Conservation (phyloP, 2,797 vertebrate species). For the Dendrocincla fuliginosa region DNA sequence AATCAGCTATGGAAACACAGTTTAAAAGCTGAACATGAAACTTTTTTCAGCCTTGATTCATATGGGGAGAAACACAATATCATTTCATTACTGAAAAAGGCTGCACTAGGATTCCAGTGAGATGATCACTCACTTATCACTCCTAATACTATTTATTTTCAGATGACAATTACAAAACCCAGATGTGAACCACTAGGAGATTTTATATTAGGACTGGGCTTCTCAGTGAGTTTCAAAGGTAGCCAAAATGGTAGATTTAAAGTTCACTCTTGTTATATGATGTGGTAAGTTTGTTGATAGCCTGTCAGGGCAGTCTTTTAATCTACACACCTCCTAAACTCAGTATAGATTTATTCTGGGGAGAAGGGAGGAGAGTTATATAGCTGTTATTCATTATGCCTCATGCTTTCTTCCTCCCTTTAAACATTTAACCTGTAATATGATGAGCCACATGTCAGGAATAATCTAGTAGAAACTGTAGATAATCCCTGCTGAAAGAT, state of each 20-base stretch:
- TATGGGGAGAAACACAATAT: neutral
- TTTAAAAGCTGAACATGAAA: neutral
- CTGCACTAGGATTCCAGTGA: conserved; percentile 3
- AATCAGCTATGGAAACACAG: neutral
- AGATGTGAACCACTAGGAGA: conserved; percentile 46
- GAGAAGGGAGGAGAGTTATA: neutral
- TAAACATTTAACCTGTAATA: conserved; percentile 46
- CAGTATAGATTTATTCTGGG: neutral
- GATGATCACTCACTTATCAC: conserved; percentile 34
- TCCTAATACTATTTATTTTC: conserved; percentile 9
- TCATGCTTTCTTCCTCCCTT: neutral
- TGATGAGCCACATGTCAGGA: conserved; percentile 17
- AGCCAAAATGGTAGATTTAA: conserved; percentile 40
- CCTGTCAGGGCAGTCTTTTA: conserved; percentile 27
- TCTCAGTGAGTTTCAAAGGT: conserved; percentile 41
- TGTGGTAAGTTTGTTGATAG: conserved; percentile 44
- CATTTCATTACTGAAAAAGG: conserved; percentile 27
- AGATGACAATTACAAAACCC: conserved; percentile 47
- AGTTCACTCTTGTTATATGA: conserved; percentile 24
- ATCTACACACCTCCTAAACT: conserved; percentile 12
- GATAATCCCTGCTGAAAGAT: conserved; percentile 34
- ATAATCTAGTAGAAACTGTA: conserved; percentile 22
- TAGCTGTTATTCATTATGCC: conserved; percentile 34
- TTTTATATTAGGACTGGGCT: conserved; percentile 12
- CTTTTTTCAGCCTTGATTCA: neutral